Conservation (phyloP, 2,797 vertebrate genomes). For the Takifugu ocellatus region DNA sequence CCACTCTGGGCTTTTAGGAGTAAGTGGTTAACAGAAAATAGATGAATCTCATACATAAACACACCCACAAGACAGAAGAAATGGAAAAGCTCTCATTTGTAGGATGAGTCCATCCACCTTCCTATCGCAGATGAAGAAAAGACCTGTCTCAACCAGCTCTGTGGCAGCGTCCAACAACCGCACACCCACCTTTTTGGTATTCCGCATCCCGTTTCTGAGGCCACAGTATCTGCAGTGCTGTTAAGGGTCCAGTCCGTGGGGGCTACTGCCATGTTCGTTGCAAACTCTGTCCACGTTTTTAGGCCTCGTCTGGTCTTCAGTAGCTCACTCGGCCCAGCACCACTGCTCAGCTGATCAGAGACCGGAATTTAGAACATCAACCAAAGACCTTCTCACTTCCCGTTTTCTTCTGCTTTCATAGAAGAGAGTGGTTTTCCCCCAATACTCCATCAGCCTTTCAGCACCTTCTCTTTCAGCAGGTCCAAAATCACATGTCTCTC, state of each 20-base stretch:
- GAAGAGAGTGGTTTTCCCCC: neutral
- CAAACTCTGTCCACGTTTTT: neutral
- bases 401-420: neutral
- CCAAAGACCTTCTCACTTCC: conserved; percentile 16
- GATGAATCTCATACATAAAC: no score
- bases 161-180: neutral
- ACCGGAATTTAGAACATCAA: neutral
- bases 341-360: neutral
- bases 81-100: no score
- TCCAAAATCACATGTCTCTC: conserved; percentile 80
- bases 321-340: neutral
- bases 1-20: no score
- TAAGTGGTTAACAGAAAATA: no score
- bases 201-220: neutral
- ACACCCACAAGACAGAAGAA: no score
- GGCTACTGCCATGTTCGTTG: neutral
- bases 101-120: no score
- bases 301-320: neutral
- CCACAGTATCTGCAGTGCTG: neutral
- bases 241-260: neutral
- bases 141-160: no score
- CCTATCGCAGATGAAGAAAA: no score
- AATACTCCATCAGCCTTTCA: conserved; percentile 57
- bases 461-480: conserved; percentile 77
- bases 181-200: neutral